Evolutionary conservation across 2,888 invertebrate species (phyloP), one percentile per base, ranked within the genome.

Genomic region (Lordiphosa andalusiaca): DNA sequence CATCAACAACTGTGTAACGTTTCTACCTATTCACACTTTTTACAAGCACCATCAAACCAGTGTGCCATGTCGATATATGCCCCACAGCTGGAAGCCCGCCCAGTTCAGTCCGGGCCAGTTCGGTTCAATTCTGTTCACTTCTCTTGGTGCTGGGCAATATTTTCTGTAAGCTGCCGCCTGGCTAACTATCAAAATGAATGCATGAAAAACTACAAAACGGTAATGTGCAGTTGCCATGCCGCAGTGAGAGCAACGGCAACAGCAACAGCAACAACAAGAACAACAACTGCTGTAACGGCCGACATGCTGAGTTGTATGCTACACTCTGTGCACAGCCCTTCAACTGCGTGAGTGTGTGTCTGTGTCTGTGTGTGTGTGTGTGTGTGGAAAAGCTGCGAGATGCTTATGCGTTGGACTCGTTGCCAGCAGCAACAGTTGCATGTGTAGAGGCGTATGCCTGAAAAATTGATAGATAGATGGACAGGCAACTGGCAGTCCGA

Each of bases 171-270:
- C 53, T 54, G 77, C 73, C 63, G 67, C 30, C 50, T 55, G 73
- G 39, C 49, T 25, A 73, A 59, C 78, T 61, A 80, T 80, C 62
- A 67, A 67, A 83, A 80, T 80, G 80, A 83, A 76, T 80, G 76
- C 76, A 72, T 76, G 76, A 83, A 76, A 76, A 76, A 83, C 81
- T 80, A 63, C 77, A 48, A 40, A 80, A 80, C 76, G 76, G 76
- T 76, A 76, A 76, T 76, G 81, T 80, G 73, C 57, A 67, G 76
- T 78, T 78, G 69, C 66, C 72, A 75, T 64, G 64, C 33, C 58
- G 59, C 62, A 44, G 39, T 47, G 30, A 42, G 40, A 47, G 39
- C 63, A 71, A 41, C 40, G 46, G 7, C 55, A 55, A 6, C 38
- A 37, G 4, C 49, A 42, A 3, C 16, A 51, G 2, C 46, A 46